A percentile compares a stretch with the other conserved stretches of the same genome.
Evolutionary conservation across 1,140 invertebrate species (phyloP).

Genomic region (Mizuhopecten yessoensis): DNA sequence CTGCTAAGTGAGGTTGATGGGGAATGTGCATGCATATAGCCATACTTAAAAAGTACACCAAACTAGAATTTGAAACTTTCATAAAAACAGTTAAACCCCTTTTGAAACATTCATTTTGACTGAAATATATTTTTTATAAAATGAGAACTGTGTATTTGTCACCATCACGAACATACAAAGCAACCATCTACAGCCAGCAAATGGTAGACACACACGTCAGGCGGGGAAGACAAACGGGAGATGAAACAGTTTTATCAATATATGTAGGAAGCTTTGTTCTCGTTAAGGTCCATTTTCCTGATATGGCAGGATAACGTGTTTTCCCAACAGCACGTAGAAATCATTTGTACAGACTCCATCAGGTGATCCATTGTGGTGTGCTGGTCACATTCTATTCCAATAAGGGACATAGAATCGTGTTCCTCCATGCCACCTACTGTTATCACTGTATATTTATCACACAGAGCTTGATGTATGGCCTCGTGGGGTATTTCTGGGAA

Average conservation of each 20-base stretch:
- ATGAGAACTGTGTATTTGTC: neutral
- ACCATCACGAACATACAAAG: neutral
- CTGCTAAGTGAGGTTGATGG: neutral
- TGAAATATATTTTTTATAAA: no score
- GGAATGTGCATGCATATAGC: neutral
- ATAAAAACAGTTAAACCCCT: neutral
- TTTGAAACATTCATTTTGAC: neutral
- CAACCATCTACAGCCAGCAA: neutral
- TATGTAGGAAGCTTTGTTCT: neutral
- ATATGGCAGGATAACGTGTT: constrained; percentile 13
- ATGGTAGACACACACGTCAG: neutral
- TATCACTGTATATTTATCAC: neutral
- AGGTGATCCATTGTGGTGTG: neutral
- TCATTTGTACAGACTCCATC: neutral
- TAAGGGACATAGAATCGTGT: neutral
- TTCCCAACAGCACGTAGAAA: neutral
- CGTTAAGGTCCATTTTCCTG: neutral
- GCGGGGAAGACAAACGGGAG: neutral
- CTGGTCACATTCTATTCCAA: neutral
- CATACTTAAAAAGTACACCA: neutral
- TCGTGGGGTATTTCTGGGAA: neutral
- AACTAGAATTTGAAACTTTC: neutral
- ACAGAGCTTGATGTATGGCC: constrained; percentile 15
- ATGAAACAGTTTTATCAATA: neutral
- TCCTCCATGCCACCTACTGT: neutral